phyloP scores from a whole-genome alignment of 2,888 invertebrate species.

The Serripes groenlandicus region DNA sequence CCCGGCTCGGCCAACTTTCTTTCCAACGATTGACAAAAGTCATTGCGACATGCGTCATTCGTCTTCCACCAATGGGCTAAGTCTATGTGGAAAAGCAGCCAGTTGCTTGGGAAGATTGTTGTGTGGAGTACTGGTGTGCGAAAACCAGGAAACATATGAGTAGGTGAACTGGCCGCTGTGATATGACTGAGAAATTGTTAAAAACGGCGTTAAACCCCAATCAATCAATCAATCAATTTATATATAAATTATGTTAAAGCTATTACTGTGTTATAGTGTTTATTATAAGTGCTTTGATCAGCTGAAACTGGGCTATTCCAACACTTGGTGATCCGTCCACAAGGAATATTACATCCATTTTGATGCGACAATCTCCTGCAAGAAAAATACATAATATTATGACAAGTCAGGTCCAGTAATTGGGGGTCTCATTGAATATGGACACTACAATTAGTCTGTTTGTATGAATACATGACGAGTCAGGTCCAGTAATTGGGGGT shows the following conservation, averaged over 20 bases:
- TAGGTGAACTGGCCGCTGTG: background rate
- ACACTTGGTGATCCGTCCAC: conserved; percentile 43
- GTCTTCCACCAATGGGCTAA: background rate
- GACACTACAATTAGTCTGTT: too few species aligned
- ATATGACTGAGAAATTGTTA: background rate
- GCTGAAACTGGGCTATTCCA: background rate
- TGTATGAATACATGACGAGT: too few species aligned
- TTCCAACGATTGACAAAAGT: background rate
- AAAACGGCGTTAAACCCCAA: background rate
- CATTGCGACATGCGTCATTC: background rate
- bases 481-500: too few species aligned
- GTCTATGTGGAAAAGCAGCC: background rate
- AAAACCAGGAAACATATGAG: background rate
- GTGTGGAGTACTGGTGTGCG: too few species aligned
- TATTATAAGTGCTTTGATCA: conserved; percentile 32
- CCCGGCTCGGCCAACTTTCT: background rate
- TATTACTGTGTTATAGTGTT: conserved; percentile 27
- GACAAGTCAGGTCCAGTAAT: too few species aligned
- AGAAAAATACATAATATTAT: too few species aligned
- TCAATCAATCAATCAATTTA: background rate
- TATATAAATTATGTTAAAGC: background rate
- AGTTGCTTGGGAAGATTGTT: background rate
- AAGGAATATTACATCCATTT: conserved; percentile 48
- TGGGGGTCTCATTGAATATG: too few species aligned
- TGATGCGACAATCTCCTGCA: conserved; percentile 19